Conservation (phyloP, 2,888 invertebrate genomes). For the Biston stratarius region DNA sequence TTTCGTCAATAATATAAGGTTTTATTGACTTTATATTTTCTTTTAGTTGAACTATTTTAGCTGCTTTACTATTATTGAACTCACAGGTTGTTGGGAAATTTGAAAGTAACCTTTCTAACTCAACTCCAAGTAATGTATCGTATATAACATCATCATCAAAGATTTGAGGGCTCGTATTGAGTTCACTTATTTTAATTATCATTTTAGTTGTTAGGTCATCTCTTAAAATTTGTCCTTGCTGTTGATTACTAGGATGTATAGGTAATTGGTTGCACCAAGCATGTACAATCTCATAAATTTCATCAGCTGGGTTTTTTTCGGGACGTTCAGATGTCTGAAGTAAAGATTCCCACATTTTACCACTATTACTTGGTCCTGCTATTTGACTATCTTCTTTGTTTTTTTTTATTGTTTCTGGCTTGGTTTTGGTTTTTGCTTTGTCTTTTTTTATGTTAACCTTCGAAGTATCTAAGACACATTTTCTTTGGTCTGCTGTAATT, state of each 20-base stretch:
- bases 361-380: conserved; percentile 47
- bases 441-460: conserved; percentile 32
- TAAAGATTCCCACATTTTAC: conserved; percentile 37
- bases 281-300: conserved; percentile 61
- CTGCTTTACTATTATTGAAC: conserved; percentile 50
- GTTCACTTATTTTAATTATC: conserved; percentile 65
- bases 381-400: conserved; percentile 47
- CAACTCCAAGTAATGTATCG: conserved; percentile 57
- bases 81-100: conserved; percentile 52
- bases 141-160: conserved; percentile 61
- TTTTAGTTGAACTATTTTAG: conserved; percentile 56
- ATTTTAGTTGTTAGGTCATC: conserved; percentile 61
- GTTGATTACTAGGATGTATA: conserved; percentile 49
- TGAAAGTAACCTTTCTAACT: conserved; percentile 57
- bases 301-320: conserved; percentile 57
- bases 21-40: conserved; percentile 56
- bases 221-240: conserved; percentile 48
- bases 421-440: conserved; percentile 37
- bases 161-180: conserved; percentile 59
- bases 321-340: conserved; percentile 25
- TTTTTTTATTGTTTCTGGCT: conserved; percentile 31
- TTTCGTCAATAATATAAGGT: conserved; percentile 60
- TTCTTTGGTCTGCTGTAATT: conserved; percentile 55
- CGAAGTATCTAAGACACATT: conserved; percentile 47
- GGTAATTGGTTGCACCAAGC: conserved; percentile 66